phyloP scores from a whole-genome alignment of 2,888 invertebrate species.

The Parascotia fuliginaria region DNA sequence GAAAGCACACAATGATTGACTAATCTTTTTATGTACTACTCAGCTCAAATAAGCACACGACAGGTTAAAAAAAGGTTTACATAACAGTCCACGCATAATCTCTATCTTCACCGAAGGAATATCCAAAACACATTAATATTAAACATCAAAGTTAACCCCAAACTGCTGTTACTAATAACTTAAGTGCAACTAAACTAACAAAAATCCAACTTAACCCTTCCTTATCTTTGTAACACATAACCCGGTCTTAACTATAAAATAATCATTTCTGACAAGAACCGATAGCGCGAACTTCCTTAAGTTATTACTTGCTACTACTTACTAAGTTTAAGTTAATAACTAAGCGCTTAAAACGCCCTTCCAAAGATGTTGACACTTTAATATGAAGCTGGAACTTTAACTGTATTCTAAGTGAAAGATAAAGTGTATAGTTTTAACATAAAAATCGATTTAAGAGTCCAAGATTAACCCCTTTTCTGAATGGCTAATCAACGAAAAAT shows the following conservation, averaged over 20 bases:
- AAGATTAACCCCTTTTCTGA: no score
- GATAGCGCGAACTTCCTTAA: constrained; percentile 38
- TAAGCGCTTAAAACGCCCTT: constrained; percentile 41
- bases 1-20: no score
- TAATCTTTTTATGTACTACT: no score
- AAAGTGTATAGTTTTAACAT: no score
- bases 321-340: constrained; percentile 44
- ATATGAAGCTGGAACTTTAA: constrained; percentile 26
- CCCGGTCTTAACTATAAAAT: constrained; percentile 32
- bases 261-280: constrained; percentile 37
- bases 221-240: constrained; percentile 8
- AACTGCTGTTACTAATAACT: background rate
- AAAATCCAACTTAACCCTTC: background rate
- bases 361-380: constrained; percentile 43
- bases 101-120: no score
- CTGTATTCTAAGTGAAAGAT: constrained; percentile 20
- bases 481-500: no score
- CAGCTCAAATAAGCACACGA: no score
- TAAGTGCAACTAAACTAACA: background rate
- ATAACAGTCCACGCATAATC: no score
- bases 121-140: no score
- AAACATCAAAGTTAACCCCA: background rate
- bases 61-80: no score
- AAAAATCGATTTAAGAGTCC: no score
- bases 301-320: constrained; percentile 39